Conservation (phyloP, 2,888 invertebrate species). For the Drymonia ruficornis region DNA sequence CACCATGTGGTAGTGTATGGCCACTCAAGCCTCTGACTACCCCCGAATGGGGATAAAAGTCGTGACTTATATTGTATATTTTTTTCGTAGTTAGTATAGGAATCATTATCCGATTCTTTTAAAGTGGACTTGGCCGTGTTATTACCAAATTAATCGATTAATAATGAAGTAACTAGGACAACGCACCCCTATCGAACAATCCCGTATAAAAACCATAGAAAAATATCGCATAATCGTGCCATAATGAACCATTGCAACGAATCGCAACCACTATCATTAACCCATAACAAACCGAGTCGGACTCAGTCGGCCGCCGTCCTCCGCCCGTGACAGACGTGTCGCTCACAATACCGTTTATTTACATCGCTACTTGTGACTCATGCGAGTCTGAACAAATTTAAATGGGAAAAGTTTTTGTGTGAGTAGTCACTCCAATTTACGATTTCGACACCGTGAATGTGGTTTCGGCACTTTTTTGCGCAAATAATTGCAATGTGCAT, state of each 20-base stretch:
- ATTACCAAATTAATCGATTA: neutral
- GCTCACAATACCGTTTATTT: constrained; percentile 40
- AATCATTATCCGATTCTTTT: too few relatives aligned
- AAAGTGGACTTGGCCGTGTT: too few relatives aligned
- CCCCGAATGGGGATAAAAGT: too few relatives aligned
- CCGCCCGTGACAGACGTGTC: constrained; percentile 20
- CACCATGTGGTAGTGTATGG: too few relatives aligned
- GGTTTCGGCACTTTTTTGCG: neutral
- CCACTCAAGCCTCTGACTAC: too few relatives aligned
- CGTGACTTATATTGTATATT: too few relatives aligned
- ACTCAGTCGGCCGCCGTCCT: constrained; percentile 23
- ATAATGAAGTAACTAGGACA: neutral
- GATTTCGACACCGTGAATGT: constrained; percentile 16
- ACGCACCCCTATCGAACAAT: neutral
- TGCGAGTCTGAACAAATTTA: constrained; percentile 7
- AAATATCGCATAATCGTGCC: neutral
- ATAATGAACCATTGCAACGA: neutral
- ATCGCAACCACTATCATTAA: neutral
- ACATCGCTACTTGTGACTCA: constrained; percentile 44
- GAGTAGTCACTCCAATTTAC: constrained; percentile 42
- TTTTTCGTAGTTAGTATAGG: neutral
- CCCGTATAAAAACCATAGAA: neutral
- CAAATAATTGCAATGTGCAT: neutral
- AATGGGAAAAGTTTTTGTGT: constrained; percentile 69
- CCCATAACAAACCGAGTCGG: neutral